Conservation (phyloP, 2,888 invertebrate species). For the Calliopum simillimum region DNA sequence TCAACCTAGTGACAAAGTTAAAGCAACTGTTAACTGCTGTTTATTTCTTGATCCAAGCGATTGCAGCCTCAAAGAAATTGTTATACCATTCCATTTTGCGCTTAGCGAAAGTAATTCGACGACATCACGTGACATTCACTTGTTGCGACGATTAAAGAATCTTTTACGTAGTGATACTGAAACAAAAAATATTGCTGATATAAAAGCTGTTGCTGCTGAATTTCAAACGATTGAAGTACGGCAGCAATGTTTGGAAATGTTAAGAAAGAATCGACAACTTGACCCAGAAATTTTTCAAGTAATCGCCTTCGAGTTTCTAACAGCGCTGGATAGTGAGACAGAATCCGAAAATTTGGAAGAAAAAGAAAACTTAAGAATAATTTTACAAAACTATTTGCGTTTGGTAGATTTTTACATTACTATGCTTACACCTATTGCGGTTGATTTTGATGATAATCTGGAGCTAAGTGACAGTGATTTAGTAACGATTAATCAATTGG, state of each 20-base stretch:
- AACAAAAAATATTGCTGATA: conserved; percentile 61
- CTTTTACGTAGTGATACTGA: conserved; percentile 71
- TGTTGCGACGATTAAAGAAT: conserved; percentile 81
- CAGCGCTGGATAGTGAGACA: conserved; percentile 38
- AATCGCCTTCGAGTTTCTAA: conserved; percentile 65
- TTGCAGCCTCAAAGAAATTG: conserved; percentile 83
- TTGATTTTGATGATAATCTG: conserved; percentile 50
- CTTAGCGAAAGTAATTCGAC: conserved; percentile 89
- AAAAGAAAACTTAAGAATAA: conserved; percentile 58
- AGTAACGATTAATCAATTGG: conserved; percentile 74
- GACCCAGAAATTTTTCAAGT: conserved; percentile 72
- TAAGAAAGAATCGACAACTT: conserved; percentile 75
- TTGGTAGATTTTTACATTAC: conserved; percentile 62
- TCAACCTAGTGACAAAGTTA: conserved; percentile 70
- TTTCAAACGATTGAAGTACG: conserved; percentile 79
- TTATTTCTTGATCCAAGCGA: conserved; percentile 83
- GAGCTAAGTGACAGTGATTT: conserved; percentile 66
- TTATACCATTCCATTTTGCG: conserved; percentile 91
- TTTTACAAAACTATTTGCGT: conserved; percentile 55
- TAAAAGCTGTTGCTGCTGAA: conserved; percentile 69
- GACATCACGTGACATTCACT: conserved; percentile 87
- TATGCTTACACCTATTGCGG: conserved; percentile 50
- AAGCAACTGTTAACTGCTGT: conserved; percentile 76
- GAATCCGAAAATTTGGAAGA: conserved; percentile 49
- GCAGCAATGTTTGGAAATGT: conserved; percentile 78